Evolutionary conservation across 2,888 invertebrate species (phyloP), one percentile per base, ranked within the genome.

Genomic region (Polyommatus icarus): DNA sequence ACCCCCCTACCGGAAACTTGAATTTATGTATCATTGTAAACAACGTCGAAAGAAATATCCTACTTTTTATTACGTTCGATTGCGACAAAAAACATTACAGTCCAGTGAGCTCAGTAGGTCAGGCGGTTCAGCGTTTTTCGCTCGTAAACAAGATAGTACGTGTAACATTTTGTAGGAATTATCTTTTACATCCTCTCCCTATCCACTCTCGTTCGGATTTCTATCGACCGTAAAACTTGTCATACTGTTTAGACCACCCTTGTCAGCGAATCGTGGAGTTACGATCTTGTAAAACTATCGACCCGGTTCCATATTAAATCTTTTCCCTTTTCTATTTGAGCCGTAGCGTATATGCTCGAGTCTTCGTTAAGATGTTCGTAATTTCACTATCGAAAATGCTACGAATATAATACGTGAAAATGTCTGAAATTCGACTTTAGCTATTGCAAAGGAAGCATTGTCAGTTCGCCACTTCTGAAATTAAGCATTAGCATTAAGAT

Each of bases 131-230:
- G 72, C 72, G 72, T 40, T 72, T 72, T 40, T 36, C 40, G 10
- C 72, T 72, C 72, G 72, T 72, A 72, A 72, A 72, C 40, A 72
- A 36, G 36, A 72, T 72, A 72, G 40, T 72, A 20, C 72, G 72
- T 72, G 73, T 67, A 67, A 67, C 67, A 67, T 67, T 67, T 67
- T 67, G 67, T 67, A 67, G 20, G 73, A 73, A 46, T 46, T 75
- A 75, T 46, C 75, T 75, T 73, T 75, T 29, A 75, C 75, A 54
- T 29, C 24, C 46, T 12, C 29, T 24, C 75, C 75, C 75, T 18
- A 46, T 20, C 24, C 46, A 50, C 46, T 50, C 15, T 54, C 20
- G 24, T 50, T 3, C 50, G 75, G 54, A 50, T 29, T 75, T 29
- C 75, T 12, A 54, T 75, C 20, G 75, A 20, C 75, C 75, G 75